phyloP scores from a whole-genome alignment of 2,797 vertebrate genomes.

The Streptopelia turtur region DNA sequence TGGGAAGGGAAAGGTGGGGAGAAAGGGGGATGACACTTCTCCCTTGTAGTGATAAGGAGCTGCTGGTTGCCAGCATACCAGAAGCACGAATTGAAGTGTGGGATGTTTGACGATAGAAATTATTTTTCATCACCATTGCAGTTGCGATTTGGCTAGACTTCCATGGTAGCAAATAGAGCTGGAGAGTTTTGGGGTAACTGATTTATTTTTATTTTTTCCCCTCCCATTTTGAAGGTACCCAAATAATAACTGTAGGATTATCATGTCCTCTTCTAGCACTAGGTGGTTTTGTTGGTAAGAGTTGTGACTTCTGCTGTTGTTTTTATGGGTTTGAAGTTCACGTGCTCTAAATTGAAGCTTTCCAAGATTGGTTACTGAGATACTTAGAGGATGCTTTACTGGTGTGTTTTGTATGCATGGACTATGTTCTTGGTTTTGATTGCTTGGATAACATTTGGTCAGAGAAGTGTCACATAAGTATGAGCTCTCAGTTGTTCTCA shows the following conservation, averaged over 20 bases:
- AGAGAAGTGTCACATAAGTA: not conserved
- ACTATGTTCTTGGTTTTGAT: not conserved
- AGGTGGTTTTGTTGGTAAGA: not conserved
- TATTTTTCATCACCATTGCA: not conserved
- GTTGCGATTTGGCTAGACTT: not conserved
- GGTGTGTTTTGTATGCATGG: conserved; percentile 31
- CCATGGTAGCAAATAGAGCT: not conserved
- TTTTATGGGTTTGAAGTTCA: conserved; percentile 10
- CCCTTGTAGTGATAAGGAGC: not conserved
- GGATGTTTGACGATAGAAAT: not conserved
- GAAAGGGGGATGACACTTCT: not conserved
- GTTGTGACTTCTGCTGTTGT: not conserved
- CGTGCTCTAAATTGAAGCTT: not conserved
- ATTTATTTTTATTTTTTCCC: not conserved
- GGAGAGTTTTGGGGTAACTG: not conserved
- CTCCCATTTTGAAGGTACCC: not conserved
- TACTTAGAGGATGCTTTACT: not conserved
- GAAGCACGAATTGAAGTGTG: not conserved
- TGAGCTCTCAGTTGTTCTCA: not conserved
- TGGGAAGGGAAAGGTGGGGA: not conserved
- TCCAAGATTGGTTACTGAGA: not conserved
- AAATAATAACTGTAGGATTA: not conserved
- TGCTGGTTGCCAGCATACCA: not conserved
- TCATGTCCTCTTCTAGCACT: not conserved
- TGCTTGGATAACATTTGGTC: not conserved